These are phyloP conservation scores for Neotoma lepida DNA, from an alignment of 2,113 vertebrate genomes.

Conservation along the genomic window DNA sequence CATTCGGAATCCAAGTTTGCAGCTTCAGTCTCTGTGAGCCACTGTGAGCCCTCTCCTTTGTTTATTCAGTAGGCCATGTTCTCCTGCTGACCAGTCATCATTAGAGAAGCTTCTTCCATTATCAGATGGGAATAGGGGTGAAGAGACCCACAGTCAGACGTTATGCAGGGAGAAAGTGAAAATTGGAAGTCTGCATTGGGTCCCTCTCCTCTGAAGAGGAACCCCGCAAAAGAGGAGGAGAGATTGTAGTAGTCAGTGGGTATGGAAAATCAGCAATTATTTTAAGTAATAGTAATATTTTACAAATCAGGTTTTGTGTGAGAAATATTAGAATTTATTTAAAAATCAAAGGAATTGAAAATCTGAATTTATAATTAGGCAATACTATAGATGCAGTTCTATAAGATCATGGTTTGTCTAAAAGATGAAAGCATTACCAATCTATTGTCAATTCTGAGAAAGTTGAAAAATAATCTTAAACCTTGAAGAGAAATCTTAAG, in stretches of 20 bases:
- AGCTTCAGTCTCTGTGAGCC: background rate
- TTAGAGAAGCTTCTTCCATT: background rate
- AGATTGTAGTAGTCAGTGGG: background rate
- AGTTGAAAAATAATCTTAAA: background rate
- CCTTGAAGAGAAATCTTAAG: background rate
- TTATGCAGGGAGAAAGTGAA: background rate
- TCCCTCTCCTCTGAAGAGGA: background rate
- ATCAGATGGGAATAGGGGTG: background rate
- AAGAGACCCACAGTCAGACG: background rate
- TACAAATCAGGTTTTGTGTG: background rate
- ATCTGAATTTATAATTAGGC: background rate
- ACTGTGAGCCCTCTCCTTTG: background rate
- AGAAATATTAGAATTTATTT: background rate
- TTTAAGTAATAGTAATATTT: background rate
- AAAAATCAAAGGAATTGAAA: background rate
- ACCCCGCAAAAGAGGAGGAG: background rate
- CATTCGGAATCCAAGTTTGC: background rate
- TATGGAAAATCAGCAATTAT: background rate
- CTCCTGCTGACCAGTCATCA: background rate
- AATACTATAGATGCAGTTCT: background rate
- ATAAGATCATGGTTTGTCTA: background rate
- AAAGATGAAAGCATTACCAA: background rate
- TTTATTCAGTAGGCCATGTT: background rate
- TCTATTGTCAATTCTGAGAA: background rate
- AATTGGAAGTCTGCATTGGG: background rate